Percentiles rank a stretch among this genome's conserved stretches.
Conservation (phyloP, 23 tunicate genomes). For the Oikopleura dioica region DNA sequence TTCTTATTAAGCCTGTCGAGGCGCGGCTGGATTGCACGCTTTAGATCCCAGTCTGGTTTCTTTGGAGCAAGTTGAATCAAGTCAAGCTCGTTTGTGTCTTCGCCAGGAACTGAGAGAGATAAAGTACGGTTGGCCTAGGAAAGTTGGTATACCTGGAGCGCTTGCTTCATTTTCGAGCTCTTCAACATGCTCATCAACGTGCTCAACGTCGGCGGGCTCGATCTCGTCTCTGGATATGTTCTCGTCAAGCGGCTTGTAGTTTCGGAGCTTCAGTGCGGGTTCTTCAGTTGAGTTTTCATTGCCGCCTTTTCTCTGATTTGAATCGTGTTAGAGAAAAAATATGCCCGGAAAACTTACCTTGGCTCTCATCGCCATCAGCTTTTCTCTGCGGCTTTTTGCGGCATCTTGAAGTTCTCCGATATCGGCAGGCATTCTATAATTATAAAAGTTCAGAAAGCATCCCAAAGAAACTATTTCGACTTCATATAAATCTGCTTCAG, state of each 20-base stretch:
- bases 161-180: conserved; percentile 23
- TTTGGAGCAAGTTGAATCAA: conserved; percentile 56
- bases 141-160: background rate
- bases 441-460: too few species aligned
- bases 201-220: background rate
- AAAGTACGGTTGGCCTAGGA: conserved; percentile 30
- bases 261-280: conserved; percentile 49
- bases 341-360: conserved; percentile 20
- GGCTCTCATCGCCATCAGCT: conserved; percentile 34
- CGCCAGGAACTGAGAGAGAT: too few species aligned
- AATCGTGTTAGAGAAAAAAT: background rate
- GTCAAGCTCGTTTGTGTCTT: conserved; percentile 56
- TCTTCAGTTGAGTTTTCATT: conserved; percentile 8
- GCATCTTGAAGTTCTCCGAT: conserved; percentile 46
- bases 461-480: too few species aligned
- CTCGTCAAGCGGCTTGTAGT: conserved; percentile 32
- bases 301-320: conserved; percentile 25
- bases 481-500: too few species aligned
- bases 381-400: conserved; percentile 47
- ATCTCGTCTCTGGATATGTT: conserved; percentile 10
- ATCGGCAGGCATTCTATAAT: too few species aligned
- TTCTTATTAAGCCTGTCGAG: conserved; percentile 51
- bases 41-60: conserved; percentile 86
- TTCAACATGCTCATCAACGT: conserved; percentile 24
- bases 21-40: conserved; percentile 47